These are phyloP conservation scores for Slavum lentiscoides DNA, from an alignment of 2,888 invertebrate genomes.

Conservation along the genomic window DNA sequence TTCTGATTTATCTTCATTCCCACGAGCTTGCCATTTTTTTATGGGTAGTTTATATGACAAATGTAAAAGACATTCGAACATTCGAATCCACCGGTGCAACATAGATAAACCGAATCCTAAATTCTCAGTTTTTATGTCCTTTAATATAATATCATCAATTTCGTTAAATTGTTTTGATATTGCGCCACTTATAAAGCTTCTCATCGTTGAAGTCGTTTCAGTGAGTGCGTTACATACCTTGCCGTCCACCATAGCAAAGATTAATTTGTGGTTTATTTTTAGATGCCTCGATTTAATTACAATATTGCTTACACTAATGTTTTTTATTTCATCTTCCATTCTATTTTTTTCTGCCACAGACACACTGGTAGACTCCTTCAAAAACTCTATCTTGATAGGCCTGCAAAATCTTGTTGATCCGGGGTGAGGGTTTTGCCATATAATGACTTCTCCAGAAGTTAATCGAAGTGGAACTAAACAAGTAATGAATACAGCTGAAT, in stretches of 20 bases:
- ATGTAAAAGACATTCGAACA: constrained; percentile 27
- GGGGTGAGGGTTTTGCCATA: constrained; percentile 57
- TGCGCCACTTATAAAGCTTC: constrained; percentile 12
- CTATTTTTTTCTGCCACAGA: constrained; percentile 10
- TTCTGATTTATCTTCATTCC: constrained; percentile 12
- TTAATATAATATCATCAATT: constrained; percentile 22
- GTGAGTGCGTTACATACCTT: constrained; percentile 52
- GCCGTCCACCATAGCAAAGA: constrained; percentile 54
- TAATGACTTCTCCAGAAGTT: neutral
- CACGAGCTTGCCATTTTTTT: constrained; percentile 38
- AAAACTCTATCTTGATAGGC: constrained; percentile 57
- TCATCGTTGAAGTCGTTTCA: constrained; percentile 44
- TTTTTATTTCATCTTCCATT: constrained; percentile 33
- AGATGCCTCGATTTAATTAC: too few species aligned
- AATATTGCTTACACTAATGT: constrained; percentile 40
- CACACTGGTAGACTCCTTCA: constrained; percentile 56
- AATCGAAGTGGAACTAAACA: constrained; percentile 46
- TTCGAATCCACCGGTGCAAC: constrained; percentile 39
- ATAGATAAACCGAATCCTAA: constrained; percentile 16
- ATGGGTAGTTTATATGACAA: neutral
- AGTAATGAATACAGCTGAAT: constrained; percentile 57
- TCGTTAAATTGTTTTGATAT: constrained; percentile 40
- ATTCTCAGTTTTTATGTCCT: constrained; percentile 28
- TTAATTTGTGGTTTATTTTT: constrained; percentile 8
- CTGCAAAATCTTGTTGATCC: constrained; percentile 57